These are phyloP conservation scores for Oithona nana DNA, from an alignment of 2,888 invertebrate species.

Conservation along the genomic window DNA sequence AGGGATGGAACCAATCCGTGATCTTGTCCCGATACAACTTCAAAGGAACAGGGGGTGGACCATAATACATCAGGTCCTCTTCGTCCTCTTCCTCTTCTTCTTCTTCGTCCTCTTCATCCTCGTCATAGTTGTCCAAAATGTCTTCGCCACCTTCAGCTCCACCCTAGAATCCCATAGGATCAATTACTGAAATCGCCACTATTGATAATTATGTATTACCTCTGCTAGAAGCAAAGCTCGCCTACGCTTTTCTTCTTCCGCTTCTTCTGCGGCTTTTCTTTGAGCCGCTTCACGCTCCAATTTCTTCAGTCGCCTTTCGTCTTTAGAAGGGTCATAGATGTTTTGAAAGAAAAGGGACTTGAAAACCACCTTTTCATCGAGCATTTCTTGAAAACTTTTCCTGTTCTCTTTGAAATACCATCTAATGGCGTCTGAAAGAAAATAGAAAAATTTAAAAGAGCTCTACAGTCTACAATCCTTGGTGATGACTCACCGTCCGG, in stretches of 20 bases:
- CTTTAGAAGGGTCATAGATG: not conserved
- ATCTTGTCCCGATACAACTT: not conserved
- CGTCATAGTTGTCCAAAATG: not conserved
- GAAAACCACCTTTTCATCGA: not conserved
- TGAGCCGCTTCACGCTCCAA: not conserved
- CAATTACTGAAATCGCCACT: too few species aligned
- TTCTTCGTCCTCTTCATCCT: not conserved
- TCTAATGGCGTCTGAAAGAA: not conserved
- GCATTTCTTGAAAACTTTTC: not conserved
- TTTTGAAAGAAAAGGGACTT: not conserved
- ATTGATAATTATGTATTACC: too few species aligned
- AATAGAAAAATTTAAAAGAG: not conserved
- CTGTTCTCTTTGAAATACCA: not conserved
- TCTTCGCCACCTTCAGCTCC: not conserved
- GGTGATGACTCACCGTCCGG: not conserved
- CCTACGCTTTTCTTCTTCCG: not conserved
- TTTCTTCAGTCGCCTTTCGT: not conserved
- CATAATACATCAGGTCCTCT: not conserved
- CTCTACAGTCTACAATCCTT: too few species aligned
- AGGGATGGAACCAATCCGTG: not conserved
- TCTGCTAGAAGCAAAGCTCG: too few species aligned
- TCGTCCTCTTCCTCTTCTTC: not conserved
- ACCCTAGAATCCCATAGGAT: too few species aligned
- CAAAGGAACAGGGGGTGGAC: not conserved
- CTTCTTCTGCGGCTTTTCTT: not conserved